phyloP scores from a whole-genome alignment of 2,888 invertebrate species.

The Temnothorax ravouxi region DNA sequence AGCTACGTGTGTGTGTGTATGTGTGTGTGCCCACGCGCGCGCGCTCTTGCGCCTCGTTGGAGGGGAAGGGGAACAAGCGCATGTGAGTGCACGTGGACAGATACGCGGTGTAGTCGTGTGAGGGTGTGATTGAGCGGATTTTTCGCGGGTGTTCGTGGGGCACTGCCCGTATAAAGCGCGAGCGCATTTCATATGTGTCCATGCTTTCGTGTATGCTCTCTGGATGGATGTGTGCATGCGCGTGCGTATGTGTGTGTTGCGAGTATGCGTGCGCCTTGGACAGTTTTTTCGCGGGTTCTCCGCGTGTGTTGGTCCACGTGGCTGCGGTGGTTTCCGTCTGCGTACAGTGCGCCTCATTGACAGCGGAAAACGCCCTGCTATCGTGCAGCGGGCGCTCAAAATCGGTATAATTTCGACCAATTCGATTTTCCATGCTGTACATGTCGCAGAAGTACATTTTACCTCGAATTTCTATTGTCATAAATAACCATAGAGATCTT shows the following conservation, averaged over 20 bases:
- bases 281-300: constrained; percentile 68
- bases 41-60: not conserved
- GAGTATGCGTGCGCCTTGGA: constrained; percentile 65
- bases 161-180: constrained; percentile 47
- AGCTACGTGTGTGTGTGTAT: constrained; percentile 5
- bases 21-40: not conserved
- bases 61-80: constrained; percentile 1
- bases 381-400: not conserved
- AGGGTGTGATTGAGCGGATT: constrained; percentile 75
- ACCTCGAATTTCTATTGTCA: not conserved
- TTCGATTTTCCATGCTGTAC: not conserved
- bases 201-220: not conserved
- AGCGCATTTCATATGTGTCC: constrained; percentile 29
- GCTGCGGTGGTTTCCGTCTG: constrained; percentile 49
- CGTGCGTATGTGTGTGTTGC: not conserved
- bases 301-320: constrained; percentile 69
- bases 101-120: constrained; percentile 48
- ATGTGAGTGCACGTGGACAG: constrained; percentile 49
- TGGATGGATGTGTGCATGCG: not conserved
- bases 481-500: not conserved
- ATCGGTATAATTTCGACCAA: constrained; percentile 40
- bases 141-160: constrained; percentile 72
- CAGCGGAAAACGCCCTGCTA: constrained; percentile 73
- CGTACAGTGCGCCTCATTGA: constrained; percentile 74
- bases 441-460: not conserved